Evolutionary conservation across 1,140 invertebrate species (phyloP).

Genomic region (Globodera ellingtonae): DNA sequence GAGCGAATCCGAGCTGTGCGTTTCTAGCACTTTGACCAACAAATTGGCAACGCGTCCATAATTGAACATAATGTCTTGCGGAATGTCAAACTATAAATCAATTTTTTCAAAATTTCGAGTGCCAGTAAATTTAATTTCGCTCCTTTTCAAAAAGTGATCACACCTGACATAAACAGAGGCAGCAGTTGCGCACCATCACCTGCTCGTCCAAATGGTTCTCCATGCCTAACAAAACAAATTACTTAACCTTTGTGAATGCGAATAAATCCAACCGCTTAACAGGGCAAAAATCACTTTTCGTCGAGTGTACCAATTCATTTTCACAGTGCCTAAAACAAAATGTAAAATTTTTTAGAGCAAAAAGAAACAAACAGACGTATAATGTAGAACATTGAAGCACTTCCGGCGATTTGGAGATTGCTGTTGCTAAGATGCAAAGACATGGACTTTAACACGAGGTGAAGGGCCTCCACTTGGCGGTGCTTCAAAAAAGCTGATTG

Average conservation of each 20-base stretch:
- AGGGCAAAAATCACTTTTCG: conserved; percentile 43
- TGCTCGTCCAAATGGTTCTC: conserved; percentile 50
- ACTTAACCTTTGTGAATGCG: conserved; percentile 24
- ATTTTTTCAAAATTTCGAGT: no score
- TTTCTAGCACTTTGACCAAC: conserved; percentile 79
- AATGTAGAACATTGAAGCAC: conserved; percentile 63
- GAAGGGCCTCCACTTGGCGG: conserved; percentile 43
- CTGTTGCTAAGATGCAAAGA: conserved; percentile 29
- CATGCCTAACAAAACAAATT: conserved; percentile 39
- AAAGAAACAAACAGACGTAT: conserved; percentile 40
- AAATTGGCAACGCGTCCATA: conserved; percentile 84
- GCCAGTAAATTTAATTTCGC: no score
- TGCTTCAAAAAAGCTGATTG: conserved; percentile 19
- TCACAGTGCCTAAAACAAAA: conserved; percentile 41
- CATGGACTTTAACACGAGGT: conserved; percentile 36
- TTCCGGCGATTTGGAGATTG: conserved; percentile 60
- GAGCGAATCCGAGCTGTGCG: conserved; percentile 82
- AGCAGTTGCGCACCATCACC: conserved; percentile 39
- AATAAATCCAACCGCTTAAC: conserved; percentile 40
- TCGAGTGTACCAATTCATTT: conserved; percentile 58
- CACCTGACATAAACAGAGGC: conserved; percentile 27
- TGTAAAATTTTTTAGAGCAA: not conserved
- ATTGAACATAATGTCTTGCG: conserved; percentile 89
- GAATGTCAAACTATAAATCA: conserved; percentile 79
- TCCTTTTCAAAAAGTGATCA: no score